Evolutionary conservation across 1,140 invertebrate genomes (phyloP).

Genomic region (Diabrotica virgifera): DNA sequence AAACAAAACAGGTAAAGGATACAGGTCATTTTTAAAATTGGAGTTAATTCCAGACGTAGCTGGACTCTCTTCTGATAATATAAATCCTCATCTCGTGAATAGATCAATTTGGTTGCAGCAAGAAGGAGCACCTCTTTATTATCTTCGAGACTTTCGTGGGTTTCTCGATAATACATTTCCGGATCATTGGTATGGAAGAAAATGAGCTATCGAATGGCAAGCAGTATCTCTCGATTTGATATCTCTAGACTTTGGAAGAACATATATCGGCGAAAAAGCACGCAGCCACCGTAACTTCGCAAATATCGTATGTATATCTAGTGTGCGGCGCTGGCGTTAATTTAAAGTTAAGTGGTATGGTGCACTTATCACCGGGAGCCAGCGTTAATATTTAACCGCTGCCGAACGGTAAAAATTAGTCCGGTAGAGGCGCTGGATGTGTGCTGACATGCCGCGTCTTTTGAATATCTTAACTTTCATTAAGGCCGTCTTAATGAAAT

Average conservation of each 20-base stretch:
- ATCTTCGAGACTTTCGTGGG: no score
- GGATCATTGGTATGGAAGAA: no score
- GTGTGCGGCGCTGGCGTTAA: slow-evolving; percentile 26
- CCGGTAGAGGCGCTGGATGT: slow-evolving; percentile 17
- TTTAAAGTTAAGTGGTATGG: slow-evolving; percentile 34
- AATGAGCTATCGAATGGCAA: no score
- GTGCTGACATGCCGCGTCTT: slow-evolving; percentile 43
- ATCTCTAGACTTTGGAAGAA: slow-evolving; percentile 25
- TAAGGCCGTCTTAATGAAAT: slow-evolving; percentile 41
- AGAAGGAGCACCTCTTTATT: no score
- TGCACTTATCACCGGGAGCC: slow-evolving; percentile 45
- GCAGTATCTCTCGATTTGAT: no score
- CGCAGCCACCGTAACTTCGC: slow-evolving; percentile 31
- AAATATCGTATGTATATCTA: slow-evolving; percentile 33
- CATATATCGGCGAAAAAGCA: slow-evolving; percentile 33
- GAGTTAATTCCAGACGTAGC: no score
- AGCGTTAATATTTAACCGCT: slow-evolving; percentile 45
- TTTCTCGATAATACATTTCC: no score
- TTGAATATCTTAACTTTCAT: slow-evolving; percentile 46
- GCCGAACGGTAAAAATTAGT: slow-evolving; percentile 30
- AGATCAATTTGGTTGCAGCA: no score
- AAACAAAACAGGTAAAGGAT: no score
- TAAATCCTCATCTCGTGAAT: no score
- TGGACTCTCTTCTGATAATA: no score
- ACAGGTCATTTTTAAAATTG: no score